Evolutionary conservation across 2,113 vertebrate genomes (phyloP).

Genomic region (Varanus salvator): DNA sequence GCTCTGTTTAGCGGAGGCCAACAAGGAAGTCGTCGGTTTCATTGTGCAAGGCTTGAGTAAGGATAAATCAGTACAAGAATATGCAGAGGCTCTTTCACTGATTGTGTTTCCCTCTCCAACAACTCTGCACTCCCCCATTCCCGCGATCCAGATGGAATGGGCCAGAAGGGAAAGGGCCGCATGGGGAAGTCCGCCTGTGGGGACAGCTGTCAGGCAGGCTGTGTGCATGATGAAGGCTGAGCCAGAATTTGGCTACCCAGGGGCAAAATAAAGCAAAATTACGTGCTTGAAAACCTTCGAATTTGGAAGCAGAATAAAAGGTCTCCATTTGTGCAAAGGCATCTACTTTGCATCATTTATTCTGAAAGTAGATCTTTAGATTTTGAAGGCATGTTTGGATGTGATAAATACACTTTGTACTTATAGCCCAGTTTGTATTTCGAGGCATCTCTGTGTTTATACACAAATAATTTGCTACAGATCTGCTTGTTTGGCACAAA

Average conservation of each 20-base stretch:
- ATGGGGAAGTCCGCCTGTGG: background rate
- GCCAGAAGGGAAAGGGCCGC: background rate
- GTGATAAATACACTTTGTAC: too few species aligned
- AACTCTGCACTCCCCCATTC: background rate
- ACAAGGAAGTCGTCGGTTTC: background rate
- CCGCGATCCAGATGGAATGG: background rate
- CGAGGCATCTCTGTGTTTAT: too few species aligned
- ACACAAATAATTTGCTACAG: background rate
- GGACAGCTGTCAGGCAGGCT: background rate
- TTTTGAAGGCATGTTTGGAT: too few species aligned
- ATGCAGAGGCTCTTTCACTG: background rate
- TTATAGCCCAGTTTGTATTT: too few species aligned
- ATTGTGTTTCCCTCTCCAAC: background rate
- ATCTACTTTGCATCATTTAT: too few species aligned
- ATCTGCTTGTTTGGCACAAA: background rate
- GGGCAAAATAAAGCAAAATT: too few species aligned
- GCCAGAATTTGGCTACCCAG: background rate
- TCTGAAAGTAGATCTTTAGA: too few species aligned
- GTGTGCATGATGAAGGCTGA: background rate
- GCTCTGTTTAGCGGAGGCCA: background rate
- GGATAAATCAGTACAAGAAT: background rate
- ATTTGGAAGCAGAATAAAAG: background rate
- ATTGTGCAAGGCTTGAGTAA: background rate
- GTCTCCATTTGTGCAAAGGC: too few species aligned
- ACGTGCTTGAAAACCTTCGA: background rate